Evolutionary conservation across 2,888 invertebrate species (phyloP).

Genomic region (Blomia tropicalis): DNA sequence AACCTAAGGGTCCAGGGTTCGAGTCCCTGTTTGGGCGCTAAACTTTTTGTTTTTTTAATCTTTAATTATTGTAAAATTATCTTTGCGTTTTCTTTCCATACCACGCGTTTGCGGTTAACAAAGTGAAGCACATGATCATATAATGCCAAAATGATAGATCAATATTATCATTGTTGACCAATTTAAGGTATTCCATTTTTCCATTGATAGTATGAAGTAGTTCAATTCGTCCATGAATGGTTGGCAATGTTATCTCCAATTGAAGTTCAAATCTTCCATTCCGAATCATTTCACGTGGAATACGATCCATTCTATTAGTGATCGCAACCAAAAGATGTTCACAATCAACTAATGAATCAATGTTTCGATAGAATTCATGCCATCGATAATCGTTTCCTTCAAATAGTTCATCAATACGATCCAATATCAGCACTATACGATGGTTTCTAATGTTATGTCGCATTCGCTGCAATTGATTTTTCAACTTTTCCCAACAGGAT

Average conservation of each 20-base stretch:
- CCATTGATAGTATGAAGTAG: conserved; percentile 90
- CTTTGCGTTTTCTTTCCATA: too few relatives aligned
- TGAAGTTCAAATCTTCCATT: conserved; percentile 81
- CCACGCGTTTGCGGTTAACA: neutral
- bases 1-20: too few relatives aligned
- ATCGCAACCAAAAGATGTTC: conserved; percentile 97
- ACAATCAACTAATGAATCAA: conserved; percentile 94
- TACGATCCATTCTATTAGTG: conserved; percentile 83
- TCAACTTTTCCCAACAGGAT: conserved; percentile 83
- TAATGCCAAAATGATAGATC: neutral
- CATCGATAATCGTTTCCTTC: conserved; percentile 93
- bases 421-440: conserved; percentile 98
- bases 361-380: conserved; percentile 61
- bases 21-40: too few relatives aligned
- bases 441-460: conserved; percentile 61
- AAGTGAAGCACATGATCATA: neutral
- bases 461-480: conserved; percentile 85
- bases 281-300: conserved; percentile 88
- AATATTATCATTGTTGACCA: neutral
- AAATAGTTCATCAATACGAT: conserved; percentile 99
- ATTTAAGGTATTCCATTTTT: conserved; percentile 48
- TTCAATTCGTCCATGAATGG: conserved; percentile 79
- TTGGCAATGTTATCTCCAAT: conserved; percentile 56
- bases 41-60: too few relatives aligned
- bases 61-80: too few relatives aligned